These are phyloP conservation scores for Chaetogeoica ovagalla DNA, from an alignment of 2,888 invertebrate genomes.

Conservation along the genomic window DNA sequence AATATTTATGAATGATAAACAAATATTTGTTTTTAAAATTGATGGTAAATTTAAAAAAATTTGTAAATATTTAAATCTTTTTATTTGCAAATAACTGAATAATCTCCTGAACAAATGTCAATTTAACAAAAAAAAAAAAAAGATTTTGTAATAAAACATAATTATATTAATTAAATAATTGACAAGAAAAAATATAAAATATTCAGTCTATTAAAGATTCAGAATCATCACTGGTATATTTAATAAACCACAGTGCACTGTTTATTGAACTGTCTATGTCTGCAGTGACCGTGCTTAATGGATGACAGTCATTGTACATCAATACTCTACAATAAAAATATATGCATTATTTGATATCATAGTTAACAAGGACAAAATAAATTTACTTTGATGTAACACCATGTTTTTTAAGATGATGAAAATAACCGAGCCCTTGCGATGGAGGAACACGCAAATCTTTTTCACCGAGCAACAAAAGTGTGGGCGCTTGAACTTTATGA, in stretches of 20 bases:
- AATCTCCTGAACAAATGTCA: too few species aligned
- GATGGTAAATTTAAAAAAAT: too few species aligned
- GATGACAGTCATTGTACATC: conserved; percentile 79
- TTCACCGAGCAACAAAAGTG: conserved; percentile 77
- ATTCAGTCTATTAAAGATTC: neutral
- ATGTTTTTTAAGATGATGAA: conserved; percentile 69
- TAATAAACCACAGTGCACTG: conserved; percentile 69
- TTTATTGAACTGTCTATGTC: conserved; percentile 79
- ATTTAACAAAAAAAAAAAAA: too few species aligned
- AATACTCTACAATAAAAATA: conserved; percentile 64
- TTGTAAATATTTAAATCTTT: too few species aligned
- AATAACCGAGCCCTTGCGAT: conserved; percentile 74
- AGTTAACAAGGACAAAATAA: conserved; percentile 45
- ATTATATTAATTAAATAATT: too few species aligned
- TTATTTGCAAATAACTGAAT: too few species aligned
- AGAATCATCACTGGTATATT: conserved; percentile 20
- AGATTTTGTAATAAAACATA: too few species aligned
- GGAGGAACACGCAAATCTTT: conserved; percentile 81
- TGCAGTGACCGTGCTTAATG: conserved; percentile 68
- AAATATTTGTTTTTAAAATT: too few species aligned
- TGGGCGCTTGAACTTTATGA: conserved; percentile 74
- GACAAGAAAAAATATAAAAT: too few species aligned
- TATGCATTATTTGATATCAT: conserved; percentile 4
- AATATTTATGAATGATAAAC: too few species aligned
- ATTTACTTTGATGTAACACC: conserved; percentile 69